phyloP scores from a whole-genome alignment of 2,888 invertebrate genomes.

The Neoitamus cyanurus region DNA sequence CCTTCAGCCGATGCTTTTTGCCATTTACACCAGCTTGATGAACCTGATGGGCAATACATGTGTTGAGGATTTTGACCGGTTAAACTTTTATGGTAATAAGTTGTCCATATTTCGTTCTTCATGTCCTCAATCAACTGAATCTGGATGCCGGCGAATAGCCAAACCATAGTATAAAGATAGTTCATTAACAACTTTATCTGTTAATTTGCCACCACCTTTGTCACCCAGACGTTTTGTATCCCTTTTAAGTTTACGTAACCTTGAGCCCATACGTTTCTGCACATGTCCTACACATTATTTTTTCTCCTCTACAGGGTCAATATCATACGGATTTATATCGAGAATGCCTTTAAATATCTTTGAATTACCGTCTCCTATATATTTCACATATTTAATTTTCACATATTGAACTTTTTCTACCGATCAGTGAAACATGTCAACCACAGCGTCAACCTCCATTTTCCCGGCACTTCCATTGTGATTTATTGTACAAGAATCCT shows the following conservation, averaged over 20 bases:
- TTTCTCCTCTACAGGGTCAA: constrained; percentile 2
- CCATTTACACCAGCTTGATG: constrained; percentile 17
- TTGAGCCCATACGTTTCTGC: not conserved
- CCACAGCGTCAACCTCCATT: constrained; percentile 11
- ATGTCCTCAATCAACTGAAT: constrained; percentile 57
- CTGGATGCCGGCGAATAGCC: constrained; percentile 56
- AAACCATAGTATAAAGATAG: constrained; percentile 58
- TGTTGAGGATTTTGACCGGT: constrained; percentile 59
- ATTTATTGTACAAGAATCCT: not conserved
- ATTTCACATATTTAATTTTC: not conserved
- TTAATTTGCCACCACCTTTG: constrained; percentile 54
- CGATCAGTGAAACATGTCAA: constrained; percentile 12
- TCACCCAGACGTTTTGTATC: not conserved
- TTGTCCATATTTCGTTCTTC: constrained; percentile 57
- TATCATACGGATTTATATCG: constrained; percentile 13
- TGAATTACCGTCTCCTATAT: constrained; percentile 35
- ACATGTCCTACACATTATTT: not conserved
- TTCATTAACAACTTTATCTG: constrained; percentile 57
- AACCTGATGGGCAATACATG: constrained; percentile 54
- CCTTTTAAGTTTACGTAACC: not conserved
- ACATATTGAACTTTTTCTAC: not conserved
- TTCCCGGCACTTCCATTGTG: not conserved
- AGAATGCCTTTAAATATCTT: constrained; percentile 4
- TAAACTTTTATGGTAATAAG: constrained; percentile 57
- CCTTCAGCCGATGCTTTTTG: constrained; percentile 48